Evolutionary conservation across 1,140 invertebrate genomes (phyloP), one percentile per base, ranked within the genome.

Genomic region (Chrysopa pallens): DNA sequence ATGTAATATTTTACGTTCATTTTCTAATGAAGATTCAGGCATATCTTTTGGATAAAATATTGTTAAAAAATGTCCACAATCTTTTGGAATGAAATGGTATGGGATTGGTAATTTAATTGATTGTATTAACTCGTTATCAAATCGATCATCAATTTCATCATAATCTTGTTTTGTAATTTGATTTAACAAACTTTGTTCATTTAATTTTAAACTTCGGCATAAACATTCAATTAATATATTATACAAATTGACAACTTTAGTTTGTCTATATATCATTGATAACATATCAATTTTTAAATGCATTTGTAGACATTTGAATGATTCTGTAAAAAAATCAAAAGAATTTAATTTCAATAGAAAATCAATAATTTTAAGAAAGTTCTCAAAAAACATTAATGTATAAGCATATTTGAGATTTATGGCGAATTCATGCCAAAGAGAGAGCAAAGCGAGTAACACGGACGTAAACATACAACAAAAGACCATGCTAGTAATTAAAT

Each of bases 21-120:
- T 60, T 60, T 72, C 76, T 84, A 59, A 50, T 66, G 67, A 51
- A 49, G 49, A 70, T 54, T 80, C 74, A 15, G 68, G 60, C 39
- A 69, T 63, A 13, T 63, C 65, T 50, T 69, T 66, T 33, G 79
- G 70, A 53, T 84, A 80, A 12, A 83, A 61, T 49, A 79, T 63
- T 37, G 82, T 81, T 11, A 89, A 53, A 47, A 86, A 78, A 63
- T 86, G 80, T 7, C 80, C 78, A 49, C 78, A 70, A 44, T 73
- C 66, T 43, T 59, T 52, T 2, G 73, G 73, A 46, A 70, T 60
- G 57, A 77, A 80, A 54, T 82, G 78, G 51, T 67, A 74, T 17
- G 69, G 66, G 60, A 73, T 64, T 38, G 76, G 76, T 33, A 40
- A 57, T 28, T 46, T 41, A 29, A 51, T 36, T 31, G 33, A 28